Evolutionary conservation across 2,113 vertebrate genomes (phyloP).

Genomic region (Columbina picui): DNA sequence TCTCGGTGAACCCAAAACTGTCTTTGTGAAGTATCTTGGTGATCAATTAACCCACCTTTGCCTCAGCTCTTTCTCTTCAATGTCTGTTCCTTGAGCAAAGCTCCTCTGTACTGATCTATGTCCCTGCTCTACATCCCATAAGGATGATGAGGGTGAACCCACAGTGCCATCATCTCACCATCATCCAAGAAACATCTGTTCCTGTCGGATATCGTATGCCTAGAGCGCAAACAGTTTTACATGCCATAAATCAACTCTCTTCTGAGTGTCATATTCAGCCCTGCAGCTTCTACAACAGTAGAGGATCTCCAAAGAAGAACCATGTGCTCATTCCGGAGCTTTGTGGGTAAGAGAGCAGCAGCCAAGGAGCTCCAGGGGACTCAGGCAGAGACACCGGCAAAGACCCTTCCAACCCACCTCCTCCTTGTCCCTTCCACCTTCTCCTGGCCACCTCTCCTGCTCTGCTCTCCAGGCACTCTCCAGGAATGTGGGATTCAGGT

Average conservation of each 20-base stretch:
- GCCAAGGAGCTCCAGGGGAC: no score
- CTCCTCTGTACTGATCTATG: neutral
- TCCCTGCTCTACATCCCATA: neutral
- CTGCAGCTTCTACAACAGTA: neutral
- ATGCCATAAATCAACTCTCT: no score
- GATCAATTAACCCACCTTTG: neutral
- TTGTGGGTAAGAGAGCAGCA: neutral
- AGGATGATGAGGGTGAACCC: neutral
- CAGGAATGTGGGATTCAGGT: accelerated
- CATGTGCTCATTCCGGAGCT: neutral
- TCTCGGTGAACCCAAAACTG: neutral
- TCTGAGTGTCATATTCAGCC: neutral
- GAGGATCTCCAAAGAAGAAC: neutral
- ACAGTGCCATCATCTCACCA: accelerated
- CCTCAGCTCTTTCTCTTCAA: neutral
- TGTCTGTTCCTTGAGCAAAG: neutral
- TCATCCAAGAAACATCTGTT: neutral
- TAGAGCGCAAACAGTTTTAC: neutral
- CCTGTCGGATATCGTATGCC: neutral
- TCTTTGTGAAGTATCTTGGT: neutral
- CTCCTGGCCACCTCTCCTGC: neutral
- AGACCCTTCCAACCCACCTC: neutral
- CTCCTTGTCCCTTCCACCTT: neutral
- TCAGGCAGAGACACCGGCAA: neutral
- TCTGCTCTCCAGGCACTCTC: neutral